Evolutionary conservation across 2,113 vertebrate genomes (phyloP).

Genomic region (Circaetus gallicus): DNA sequence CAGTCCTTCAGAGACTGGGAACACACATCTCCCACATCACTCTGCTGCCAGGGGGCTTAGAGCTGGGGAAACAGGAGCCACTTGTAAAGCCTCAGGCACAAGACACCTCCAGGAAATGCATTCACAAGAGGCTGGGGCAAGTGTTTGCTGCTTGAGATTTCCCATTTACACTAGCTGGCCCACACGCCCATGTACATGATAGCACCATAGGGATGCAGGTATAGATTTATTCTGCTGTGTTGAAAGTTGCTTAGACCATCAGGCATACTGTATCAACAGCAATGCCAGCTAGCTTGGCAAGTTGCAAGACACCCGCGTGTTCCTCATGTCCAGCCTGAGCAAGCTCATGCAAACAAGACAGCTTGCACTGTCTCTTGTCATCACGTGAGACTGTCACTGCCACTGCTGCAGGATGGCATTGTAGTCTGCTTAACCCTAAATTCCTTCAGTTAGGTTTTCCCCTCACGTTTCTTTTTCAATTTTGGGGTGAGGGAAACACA

Average conservation of each 20-base stretch:
- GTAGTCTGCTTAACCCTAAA: not conserved
- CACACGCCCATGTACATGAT: accelerated
- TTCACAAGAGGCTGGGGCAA: not conserved
- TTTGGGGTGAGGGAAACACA: not conserved
- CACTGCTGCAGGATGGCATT: not conserved
- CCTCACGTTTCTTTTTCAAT: not conserved
- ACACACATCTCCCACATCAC: not conserved
- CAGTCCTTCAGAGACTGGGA: not conserved
- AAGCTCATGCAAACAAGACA: not conserved
- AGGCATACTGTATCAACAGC: not conserved
- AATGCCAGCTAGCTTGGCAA: not conserved
- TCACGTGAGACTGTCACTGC: not conserved
- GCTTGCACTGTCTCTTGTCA: not conserved
- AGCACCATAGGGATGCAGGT: not conserved
- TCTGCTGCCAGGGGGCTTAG: not conserved
- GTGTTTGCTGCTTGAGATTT: not conserved
- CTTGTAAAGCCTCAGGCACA: not conserved
- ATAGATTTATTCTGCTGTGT: not conserved
- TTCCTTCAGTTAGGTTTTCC: not conserved
- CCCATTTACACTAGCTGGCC: not conserved
- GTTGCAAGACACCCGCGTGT: not conserved
- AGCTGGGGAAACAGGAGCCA: not conserved
- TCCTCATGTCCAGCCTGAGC: not conserved
- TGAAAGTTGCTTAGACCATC: not conserved
- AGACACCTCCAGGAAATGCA: not conserved